Evolutionary conservation across 2,113 vertebrate species (phyloP).

Genomic region (Brachirus orientalis): DNA sequence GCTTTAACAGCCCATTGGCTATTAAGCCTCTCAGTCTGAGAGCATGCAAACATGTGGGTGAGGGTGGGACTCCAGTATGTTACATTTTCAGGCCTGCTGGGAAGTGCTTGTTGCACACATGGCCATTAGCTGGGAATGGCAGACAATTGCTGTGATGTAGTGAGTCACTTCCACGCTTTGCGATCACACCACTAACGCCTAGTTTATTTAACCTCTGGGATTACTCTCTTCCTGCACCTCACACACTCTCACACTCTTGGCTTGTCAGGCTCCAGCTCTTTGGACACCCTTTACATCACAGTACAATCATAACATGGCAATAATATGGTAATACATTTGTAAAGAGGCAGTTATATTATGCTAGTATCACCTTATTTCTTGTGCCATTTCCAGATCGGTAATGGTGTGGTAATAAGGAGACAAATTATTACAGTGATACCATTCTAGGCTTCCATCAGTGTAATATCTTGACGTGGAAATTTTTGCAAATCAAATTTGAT

Average conservation of each 20-base stretch:
- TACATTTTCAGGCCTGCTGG: slow-evolving; percentile 14
- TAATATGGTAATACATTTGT: no score
- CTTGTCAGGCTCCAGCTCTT: no score
- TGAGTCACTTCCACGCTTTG: slow-evolving; percentile 56
- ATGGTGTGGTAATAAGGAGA: no score
- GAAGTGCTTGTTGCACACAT: slow-evolving; percentile 17
- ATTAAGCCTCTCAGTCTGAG: slow-evolving; percentile 17
- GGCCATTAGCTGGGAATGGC: slow-evolving; percentile 58
- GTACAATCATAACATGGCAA: no score
- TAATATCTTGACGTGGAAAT: no score
- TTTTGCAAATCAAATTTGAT: no score
- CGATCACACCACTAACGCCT: slow-evolving; percentile 71
- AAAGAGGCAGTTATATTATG: no score
- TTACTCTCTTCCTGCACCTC: slow-evolving; percentile 2
- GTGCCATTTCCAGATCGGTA: no score
- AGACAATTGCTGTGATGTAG: slow-evolving; percentile 57
- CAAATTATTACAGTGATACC: no score
- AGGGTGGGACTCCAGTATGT: slow-evolving; percentile 5
- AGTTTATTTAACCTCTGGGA: slow-evolving; percentile 66
- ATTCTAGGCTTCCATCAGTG: no score
- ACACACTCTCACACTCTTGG: neutral
- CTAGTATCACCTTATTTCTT: no score
- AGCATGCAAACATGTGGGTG: slow-evolving; percentile 23
- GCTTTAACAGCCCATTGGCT: slow-evolving; percentile 14
- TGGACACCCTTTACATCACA: no score